These are phyloP conservation scores for Bhutanitis thaidina DNA, from an alignment of 2,888 invertebrate species.

Conservation along the genomic window DNA sequence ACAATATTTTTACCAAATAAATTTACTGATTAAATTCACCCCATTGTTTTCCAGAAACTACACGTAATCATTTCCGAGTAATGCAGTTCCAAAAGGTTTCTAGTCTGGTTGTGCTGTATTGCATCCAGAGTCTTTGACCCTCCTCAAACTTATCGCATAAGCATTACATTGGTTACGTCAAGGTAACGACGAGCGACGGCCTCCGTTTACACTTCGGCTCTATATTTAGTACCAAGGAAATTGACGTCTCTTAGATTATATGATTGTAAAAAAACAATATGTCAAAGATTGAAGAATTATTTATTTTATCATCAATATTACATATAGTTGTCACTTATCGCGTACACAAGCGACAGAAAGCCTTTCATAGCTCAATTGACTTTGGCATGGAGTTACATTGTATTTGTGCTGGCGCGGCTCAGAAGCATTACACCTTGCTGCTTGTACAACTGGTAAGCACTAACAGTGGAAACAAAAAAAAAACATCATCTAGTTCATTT, in stretches of 20 bases:
- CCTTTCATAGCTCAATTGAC: slow-evolving; percentile 78
- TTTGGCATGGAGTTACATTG: slow-evolving; percentile 76
- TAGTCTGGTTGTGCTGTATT: no score
- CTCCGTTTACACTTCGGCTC: no score
- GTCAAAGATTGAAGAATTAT: slow-evolving; percentile 67
- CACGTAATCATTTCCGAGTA: no score
- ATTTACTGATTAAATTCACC: no score
- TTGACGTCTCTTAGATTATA: background rate
- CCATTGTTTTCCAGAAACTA: no score
- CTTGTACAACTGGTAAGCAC: slow-evolving; percentile 31
- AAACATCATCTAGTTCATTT: slow-evolving; percentile 4
- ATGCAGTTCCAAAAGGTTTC: no score
- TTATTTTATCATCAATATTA: slow-evolving; percentile 70
- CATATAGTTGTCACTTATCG: slow-evolving; percentile 76
- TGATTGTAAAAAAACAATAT: slow-evolving; percentile 18
- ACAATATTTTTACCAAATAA: no score
- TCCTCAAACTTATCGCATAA: no score
- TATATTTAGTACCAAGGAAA: no score
- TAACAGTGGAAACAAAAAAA: slow-evolving; percentile 21
- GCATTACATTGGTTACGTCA: no score
- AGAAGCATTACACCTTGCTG: slow-evolving; percentile 24
- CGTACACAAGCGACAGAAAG: slow-evolving; percentile 76
- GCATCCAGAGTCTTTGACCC: no score
- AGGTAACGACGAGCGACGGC: no score
- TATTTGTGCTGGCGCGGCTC: slow-evolving; percentile 61